A percentile compares a stretch with the other conserved stretches of the same genome.
These are phyloP conservation scores for Lycopodina hypogea DNA, from an alignment of 37 sponge, comb jelly and placozoan species.

Conservation along the genomic window DNA sequence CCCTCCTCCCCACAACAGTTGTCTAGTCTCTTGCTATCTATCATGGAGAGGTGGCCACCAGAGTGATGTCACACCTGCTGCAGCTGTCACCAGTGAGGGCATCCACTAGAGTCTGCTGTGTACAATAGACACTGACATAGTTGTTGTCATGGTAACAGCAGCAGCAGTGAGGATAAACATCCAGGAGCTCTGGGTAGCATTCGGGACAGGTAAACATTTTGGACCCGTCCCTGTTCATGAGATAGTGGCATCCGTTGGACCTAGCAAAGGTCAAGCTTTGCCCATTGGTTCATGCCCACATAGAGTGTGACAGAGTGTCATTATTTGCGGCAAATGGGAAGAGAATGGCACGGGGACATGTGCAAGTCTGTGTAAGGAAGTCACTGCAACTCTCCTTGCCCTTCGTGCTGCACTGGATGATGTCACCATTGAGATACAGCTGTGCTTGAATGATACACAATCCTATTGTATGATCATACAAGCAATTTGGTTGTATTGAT, in stretches of 20 bases:
- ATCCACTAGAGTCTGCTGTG: constrained; percentile 4
- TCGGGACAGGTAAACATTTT: constrained; percentile 20
- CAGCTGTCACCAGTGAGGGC: constrained; percentile 13
- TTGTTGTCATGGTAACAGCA: constrained; percentile 24
- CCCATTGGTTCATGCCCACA: constrained; percentile 40
- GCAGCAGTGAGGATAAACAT: constrained; percentile 10
- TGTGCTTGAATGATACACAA: background rate
- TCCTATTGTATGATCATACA: too few relatives aligned
- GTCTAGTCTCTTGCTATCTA: constrained; percentile 2
- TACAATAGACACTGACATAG: constrained; percentile 17
- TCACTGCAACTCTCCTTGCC: constrained; percentile 15
- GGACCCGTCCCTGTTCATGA: constrained; percentile 22
- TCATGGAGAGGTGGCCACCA: constrained; percentile 11
- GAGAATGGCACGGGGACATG: too few relatives aligned
- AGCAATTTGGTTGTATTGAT: too few relatives aligned
- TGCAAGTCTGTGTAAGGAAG: constrained; percentile 14
- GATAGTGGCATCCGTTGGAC: constrained; percentile 19
- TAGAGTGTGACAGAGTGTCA: constrained; percentile 26
- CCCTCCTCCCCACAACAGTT: background rate
- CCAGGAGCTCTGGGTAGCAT: constrained; percentile 30
- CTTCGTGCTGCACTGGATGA: constrained; percentile 1
- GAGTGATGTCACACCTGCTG: constrained; percentile 9
- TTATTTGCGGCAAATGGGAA: constrained; percentile 15
- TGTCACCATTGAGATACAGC: background rate
- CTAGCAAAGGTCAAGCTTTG: constrained; percentile 8